Evolutionary conservation across 2,113 vertebrate species (phyloP), one percentile per base, ranked within the genome.

Genomic region (Cyprinodon brontotheroides): DNA sequence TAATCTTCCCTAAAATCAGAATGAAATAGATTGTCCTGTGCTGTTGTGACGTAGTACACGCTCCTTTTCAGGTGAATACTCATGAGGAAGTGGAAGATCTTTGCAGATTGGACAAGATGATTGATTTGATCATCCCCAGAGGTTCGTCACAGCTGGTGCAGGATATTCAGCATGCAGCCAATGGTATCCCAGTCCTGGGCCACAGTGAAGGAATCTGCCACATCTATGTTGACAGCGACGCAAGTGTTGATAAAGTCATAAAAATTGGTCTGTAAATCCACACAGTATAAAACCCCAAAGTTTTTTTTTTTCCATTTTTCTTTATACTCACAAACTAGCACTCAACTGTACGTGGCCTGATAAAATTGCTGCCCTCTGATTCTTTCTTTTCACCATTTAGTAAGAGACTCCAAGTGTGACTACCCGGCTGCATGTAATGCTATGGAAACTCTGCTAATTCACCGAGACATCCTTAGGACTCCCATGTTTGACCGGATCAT

Each of bases 171-270:
- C 95, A 94, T 64, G 95, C 95, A 0, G 95, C 98, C 29, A 97
- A 96, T 74, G 97, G 97, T 80, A 96, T 99, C 75, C 98, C 98
- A 0, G 98, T 99, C 74, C 95, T 99, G 88, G 98, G 97, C 13
- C 97, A 98, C 93, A 99, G 97, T 0, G 97, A 99, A 88, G 98
- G 97, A 3, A 96, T 99, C 93, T 99, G 98, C 81, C 98, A 99
- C 7, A 94, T 99, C 67, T 99, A 97, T 7, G 92, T 98, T 15
- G 97, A 99, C 64, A 75, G 82, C 0, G 96, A 98, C 1, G 97
- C 98, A 85, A 96, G 95, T 3, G 87, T 96, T 0, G 97, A 99
- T 82, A 99, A 98, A 86, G 96, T 95, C 81, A 89, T 97, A n/a
- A 95, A 96, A 87, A 97, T 99, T n/a, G 91, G 95, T 95, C 65